Percentiles rank a stretch among this genome's conserved stretches.
Conservation (phyloP, 2,797 vertebrate genomes). For the Enteromius unitaeniatus region DNA sequence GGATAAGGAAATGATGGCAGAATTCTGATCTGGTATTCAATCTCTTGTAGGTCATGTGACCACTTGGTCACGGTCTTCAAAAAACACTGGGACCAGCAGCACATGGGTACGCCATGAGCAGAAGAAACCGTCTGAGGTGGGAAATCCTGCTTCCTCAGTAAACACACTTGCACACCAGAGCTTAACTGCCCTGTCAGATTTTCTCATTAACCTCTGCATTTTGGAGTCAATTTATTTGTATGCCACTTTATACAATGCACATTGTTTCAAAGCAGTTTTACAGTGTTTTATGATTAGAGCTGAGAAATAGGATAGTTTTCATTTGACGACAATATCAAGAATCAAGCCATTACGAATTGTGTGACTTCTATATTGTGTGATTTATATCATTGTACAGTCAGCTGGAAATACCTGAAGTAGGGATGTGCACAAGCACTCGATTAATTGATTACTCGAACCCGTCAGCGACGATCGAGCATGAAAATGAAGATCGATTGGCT, state of each 20-base stretch:
- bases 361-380: not conserved
- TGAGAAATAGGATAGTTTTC: not conserved
- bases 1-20: not conserved
- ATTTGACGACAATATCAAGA: not conserved
- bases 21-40: not conserved
- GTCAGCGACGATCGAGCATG: too few relatives aligned
- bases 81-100: conserved; percentile 86
- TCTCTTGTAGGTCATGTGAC: conserved; percentile 86
- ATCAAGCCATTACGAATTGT: not conserved
- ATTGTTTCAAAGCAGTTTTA: too few relatives aligned
- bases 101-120: conserved; percentile 90
- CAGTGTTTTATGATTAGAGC: not conserved
- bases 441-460: too few relatives aligned
- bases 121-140: conserved; percentile 95
- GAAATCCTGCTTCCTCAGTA: conserved; percentile 45
- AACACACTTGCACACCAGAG: not conserved
- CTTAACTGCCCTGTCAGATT: too few relatives aligned
- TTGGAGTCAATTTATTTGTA: not conserved
- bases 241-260: too few relatives aligned
- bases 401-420: not conserved
- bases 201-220: not conserved
- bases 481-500: too few relatives aligned
- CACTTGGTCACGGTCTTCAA: conserved; percentile 88
- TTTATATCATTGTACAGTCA: not conserved
- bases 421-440: too few relatives aligned